Evolutionary conservation across 2,797 vertebrate species (phyloP), one percentile per base, ranked within the genome.

Genomic region (Amblyopsis hoosieri): DNA sequence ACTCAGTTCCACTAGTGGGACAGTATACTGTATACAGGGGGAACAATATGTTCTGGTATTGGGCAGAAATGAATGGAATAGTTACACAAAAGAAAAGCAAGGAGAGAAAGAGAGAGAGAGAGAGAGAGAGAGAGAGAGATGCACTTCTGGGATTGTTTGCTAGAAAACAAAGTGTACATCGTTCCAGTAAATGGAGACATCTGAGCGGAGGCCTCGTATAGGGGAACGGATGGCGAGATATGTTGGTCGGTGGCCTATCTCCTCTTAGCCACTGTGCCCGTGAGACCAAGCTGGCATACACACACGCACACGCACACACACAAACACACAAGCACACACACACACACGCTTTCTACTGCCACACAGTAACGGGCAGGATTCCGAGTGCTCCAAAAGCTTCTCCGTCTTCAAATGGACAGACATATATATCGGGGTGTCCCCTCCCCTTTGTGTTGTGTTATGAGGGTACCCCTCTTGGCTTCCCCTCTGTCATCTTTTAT

Each of bases 191-290:
- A 72, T 67, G 62, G 71, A 84, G 72, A 85, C 67, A 70, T 78
- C 70, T 71, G 81, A 57, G 78, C 14, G 17, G 4, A 29, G 55
- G 8, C 10, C 12, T 58, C 3, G 14, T 10, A 23, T 23, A 45
- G 12, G 33, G 47, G 12, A 59, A 76, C 58, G 52, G 60, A 42
- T 62, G 73, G 71, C 69, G 65, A 69, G 64, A 75, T 64, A 71
- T 84, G 77, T 86, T 89, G 85, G 85, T 87, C 57, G 59, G 58
- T 69, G 81, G 87, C 88, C 87, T 86, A 89, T 90, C 88, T 87
- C 72, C 64, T 80, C 74, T 77, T 83, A 73, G 69, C 82, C 83
- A 83, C 80, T 76, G 69, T 50, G 65, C 84, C 81, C 81, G 70
- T 57, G 87, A 81, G 87, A 89, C 81, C 76, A 57, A 64, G 76